Base-by-base conservation (phyloP, 2,888 invertebrate genomes). In the Ophion slaviceki region DNA sequence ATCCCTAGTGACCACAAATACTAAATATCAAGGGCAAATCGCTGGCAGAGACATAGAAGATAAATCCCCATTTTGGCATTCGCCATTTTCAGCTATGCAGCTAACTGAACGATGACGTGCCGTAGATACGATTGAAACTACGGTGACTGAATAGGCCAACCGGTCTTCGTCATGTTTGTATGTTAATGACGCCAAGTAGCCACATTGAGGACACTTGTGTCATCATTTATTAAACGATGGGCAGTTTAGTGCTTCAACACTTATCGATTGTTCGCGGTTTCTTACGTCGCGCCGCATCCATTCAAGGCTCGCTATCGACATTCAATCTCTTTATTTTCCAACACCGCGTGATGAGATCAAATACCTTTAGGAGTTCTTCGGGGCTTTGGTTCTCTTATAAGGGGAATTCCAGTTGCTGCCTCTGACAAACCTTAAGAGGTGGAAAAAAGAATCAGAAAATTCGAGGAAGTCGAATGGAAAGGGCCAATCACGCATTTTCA, bases 101-200 rank as follows among this genome's bases (percentile, higher is more conserved):
- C n/a, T 59, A 45, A 71, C 14, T 14, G 24, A 45, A 61, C 47
- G 81, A 77, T 75, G 77, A 82, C 79, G 71, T 71, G 36, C 40
- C 32, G 10, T 59, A 32, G 14, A 61, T 0, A 66, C 14, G 6
- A 20, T 28, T 67, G 67, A 14, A 68, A 36, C 20, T 53, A 59
- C n/a, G 68, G 66, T 45, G 79, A 45, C 20, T 71, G 79, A 71
- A 80, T 59, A 83, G 77, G 78, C 74, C 83, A 74, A 79, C 72
- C 47, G 64, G 72, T 83, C 71, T 79, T 79, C 74, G 78, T 83
- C 72, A 83, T 72, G 74, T 67, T 68, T 70, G 28, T 79, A 79
- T 83, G 78, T 78, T 83, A 74, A 83, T 83, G 67, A 53, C 57
- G 20, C 45, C 2, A 36, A 32, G 72, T 68, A 68, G 68, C 36